phyloP scores from a whole-genome alignment of 2,888 invertebrate species.

The Trachelus troglodyta region DNA sequence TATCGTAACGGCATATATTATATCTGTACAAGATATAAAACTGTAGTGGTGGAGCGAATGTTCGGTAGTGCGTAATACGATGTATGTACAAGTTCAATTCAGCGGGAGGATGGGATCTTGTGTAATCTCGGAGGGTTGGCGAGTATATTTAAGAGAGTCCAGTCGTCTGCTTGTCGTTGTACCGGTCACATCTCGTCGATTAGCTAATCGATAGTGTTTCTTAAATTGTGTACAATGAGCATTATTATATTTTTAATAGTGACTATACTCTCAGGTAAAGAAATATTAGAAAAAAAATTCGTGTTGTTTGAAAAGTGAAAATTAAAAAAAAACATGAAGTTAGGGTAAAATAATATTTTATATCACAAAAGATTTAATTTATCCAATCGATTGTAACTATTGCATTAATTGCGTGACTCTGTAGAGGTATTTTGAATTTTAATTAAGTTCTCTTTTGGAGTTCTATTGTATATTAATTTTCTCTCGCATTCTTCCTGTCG shows the following conservation, averaged over 20 bases:
- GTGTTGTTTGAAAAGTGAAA: too few relatives aligned
- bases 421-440: too few relatives aligned
- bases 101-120: slow-evolving; percentile 36
- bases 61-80: slow-evolving; percentile 11
- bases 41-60: background rate
- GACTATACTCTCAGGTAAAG: background rate
- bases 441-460: too few relatives aligned
- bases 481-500: background rate
- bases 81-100: slow-evolving; percentile 39
- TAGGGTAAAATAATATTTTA: background rate
- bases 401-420: too few relatives aligned
- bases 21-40: background rate
- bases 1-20: background rate
- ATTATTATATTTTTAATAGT: background rate
- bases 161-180: slow-evolving; percentile 39
- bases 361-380: too few relatives aligned
- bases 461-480: background rate
- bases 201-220: slow-evolving; percentile 14
- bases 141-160: slow-evolving; percentile 39
- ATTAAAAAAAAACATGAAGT: background rate
- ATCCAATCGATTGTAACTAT: too few relatives aligned
- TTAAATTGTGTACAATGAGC: background rate
- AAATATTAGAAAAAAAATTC: background rate
- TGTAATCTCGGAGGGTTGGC: slow-evolving; percentile 45
- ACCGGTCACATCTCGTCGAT: slow-evolving; percentile 33